Conservation (phyloP, 2,888 invertebrate species). For the Arrhopalites spinosus region DNA sequence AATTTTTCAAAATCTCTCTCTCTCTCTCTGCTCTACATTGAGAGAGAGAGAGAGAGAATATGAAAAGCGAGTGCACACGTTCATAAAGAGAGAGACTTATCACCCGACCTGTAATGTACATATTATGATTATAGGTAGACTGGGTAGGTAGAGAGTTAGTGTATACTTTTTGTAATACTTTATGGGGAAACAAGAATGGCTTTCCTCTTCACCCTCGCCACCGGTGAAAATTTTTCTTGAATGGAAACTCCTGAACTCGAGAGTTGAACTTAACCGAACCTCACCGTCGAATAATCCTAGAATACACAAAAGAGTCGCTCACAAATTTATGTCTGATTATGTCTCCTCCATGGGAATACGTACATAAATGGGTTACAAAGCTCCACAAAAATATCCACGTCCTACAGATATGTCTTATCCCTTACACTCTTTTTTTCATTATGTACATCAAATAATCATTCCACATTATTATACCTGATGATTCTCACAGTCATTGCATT, state of each 20-base stretch:
- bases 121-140: too few relatives aligned
- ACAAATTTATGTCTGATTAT: conserved; percentile 14
- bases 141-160: too few relatives aligned
- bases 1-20: conserved; percentile 9
- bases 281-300: conserved; percentile 29
- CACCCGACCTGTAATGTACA: neutral
- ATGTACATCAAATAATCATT: too few relatives aligned
- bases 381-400: neutral
- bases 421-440: too few relatives aligned
- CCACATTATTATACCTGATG: too few relatives aligned
- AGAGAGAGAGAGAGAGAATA: conserved; percentile 1
- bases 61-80: conserved; percentile 13
- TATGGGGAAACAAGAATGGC: conserved; percentile 20
- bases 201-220: conserved; percentile 27
- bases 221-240: conserved; percentile 40
- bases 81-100: conserved; percentile 13
- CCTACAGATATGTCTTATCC: neutral
- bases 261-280: conserved; percentile 32
- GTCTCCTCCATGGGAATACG: neutral
- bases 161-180: neutral
- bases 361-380: conserved; percentile 12
- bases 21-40: conserved; percentile 14
- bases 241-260: conserved; percentile 27
- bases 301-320: conserved; percentile 26
- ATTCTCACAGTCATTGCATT: too few relatives aligned